phyloP scores from a whole-genome alignment of 2,888 invertebrate species.

The Steinernema hermaphroditum region DNA sequence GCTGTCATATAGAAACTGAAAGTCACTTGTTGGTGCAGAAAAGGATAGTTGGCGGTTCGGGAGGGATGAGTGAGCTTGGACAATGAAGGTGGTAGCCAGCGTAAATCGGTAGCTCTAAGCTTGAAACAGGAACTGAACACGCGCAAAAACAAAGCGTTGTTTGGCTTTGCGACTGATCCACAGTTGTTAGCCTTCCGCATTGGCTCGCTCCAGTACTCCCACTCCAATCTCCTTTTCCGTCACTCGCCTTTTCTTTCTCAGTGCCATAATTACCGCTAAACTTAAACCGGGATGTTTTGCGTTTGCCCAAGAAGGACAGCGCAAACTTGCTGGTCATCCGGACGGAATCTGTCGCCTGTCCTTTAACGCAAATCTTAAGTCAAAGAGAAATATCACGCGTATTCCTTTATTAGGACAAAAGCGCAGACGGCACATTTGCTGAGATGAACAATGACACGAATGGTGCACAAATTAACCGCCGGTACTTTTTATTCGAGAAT shows the following conservation, averaged over 20 bases:
- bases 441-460: slow-evolving; percentile 14
- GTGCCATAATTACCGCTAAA: slow-evolving; percentile 16
- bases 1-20: too few species aligned
- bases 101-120: too few species aligned
- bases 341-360: not conserved
- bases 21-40: too few species aligned
- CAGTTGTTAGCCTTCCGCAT: slow-evolving; percentile 20
- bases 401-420: slow-evolving; percentile 20
- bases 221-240: slow-evolving; percentile 14
- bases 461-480: not conserved
- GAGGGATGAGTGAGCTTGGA: too few species aligned
- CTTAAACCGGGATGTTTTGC: slow-evolving; percentile 13
- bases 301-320: slow-evolving; percentile 6
- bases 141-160: not conserved
- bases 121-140: slow-evolving; percentile 4
- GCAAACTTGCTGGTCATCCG: not conserved
- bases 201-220: slow-evolving; percentile 12
- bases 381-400: not conserved
- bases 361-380: not conserved
- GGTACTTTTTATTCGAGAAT: slow-evolving; percentile 7
- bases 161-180: not conserved
- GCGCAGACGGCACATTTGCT: slow-evolving; percentile 20
- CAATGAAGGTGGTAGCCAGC: too few species aligned
- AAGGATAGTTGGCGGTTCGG: not conserved
- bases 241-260: slow-evolving; percentile 19